Evolutionary conservation across 2,113 vertebrate species (phyloP), one percentile per base, ranked within the genome.

Genomic region (Pterocles gutturalis): DNA sequence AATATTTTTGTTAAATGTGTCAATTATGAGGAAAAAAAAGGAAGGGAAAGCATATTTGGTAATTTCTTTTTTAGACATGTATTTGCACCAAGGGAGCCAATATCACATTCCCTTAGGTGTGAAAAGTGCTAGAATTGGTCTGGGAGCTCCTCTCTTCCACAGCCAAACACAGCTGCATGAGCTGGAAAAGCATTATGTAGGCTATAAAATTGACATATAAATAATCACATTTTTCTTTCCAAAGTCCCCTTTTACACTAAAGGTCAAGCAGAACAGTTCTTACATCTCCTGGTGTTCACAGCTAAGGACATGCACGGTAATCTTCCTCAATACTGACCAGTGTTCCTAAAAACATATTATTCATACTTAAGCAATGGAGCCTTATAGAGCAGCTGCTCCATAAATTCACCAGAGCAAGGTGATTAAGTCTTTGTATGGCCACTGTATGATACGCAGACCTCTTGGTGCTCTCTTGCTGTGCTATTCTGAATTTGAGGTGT

Each of bases 371-470:
- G 87, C 85, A 84, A 76, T 67, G 46, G 71, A 79, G 90, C 84
- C 87, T 96, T 88, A 81, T 14, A 65, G 82, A 91, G 75, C 95
- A 94, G 90, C 94, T 97, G 84, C 92, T 71, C 88, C 24, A 38
- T 96, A 97, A 97, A 98, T 95, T 95, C 84, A 96, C 94, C 93
- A 90, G 90, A 95, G 95, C 91, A 92, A 97, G 93, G 96, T 95
- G 89, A 97, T 96, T 97, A 92, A 89, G 55, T 58, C 64, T 70
- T 87, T 89, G 70, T 55, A 79, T 10, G 67, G 83, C 34, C 72
- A 67, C 38, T 67, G 83, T 51, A 67, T 21, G 53, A 36, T 55
- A 55, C 13, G 24, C 69, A 94, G 80, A 83, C 33, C 38, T 90
- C 90, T 81, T 38, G 33, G 64, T 81, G 31, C 53, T 94, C 83